A percentile compares a stretch with the other conserved stretches of the same genome.
Evolutionary conservation across 2,888 invertebrate species (phyloP).

Genomic region (Diplazon laetatorius): DNA sequence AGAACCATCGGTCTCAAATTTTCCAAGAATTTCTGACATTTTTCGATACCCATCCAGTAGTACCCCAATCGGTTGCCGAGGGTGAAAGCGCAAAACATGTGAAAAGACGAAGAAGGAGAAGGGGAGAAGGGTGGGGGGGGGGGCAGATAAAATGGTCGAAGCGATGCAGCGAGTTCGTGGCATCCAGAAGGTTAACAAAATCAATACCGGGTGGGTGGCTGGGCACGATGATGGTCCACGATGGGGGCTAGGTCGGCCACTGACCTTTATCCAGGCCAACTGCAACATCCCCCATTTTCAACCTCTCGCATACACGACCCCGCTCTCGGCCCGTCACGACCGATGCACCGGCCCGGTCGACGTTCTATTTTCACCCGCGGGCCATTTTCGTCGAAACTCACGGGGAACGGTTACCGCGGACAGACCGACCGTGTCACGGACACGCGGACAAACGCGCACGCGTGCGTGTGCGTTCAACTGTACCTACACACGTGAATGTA

Average conservation of each 20-base stretch:
- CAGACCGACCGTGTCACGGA: neutral
- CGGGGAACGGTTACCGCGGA: neutral
- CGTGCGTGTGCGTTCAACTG: neutral
- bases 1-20: no score
- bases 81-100: no score
- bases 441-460: neutral
- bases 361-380: constrained; percentile 72
- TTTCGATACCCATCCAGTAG: no score
- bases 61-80: no score
- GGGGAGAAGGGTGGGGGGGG: constrained; percentile 6
- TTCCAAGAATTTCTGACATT: no score
- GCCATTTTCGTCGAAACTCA: constrained; percentile 68
- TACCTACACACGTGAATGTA: neutral
- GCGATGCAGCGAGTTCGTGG: constrained; percentile 62
- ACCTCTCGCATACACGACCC: constrained; percentile 43
- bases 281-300: constrained; percentile 78
- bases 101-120: neutral
- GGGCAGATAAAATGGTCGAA: neutral
- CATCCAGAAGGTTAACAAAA: constrained; percentile 78
- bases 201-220: constrained; percentile 73
- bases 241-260: constrained; percentile 80
- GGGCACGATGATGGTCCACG: constrained; percentile 65
- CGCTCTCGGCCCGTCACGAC: neutral
- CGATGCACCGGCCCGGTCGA: constrained; percentile 11
- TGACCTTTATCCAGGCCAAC: constrained; percentile 81